These are phyloP conservation scores for Condylura cristata DNA, from an alignment of 2,113 vertebrate species.

Conservation along the genomic window DNA sequence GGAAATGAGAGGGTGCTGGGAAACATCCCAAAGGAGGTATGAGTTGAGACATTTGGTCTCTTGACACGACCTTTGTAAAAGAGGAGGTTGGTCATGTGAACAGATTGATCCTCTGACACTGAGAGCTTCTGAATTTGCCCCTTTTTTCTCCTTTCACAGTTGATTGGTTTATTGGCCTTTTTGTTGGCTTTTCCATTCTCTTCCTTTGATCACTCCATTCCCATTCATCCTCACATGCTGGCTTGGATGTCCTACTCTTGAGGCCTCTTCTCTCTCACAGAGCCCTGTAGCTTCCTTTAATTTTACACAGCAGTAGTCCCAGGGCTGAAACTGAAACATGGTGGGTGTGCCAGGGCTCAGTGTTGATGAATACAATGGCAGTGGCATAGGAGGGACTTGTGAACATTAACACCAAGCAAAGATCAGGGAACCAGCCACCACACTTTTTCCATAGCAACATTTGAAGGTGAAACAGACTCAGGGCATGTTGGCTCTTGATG, in stretches of 20 bases:
- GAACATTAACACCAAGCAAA: background rate
- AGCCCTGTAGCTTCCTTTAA: background rate
- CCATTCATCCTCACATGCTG: background rate
- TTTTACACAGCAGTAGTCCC: background rate
- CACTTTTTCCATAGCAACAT: background rate
- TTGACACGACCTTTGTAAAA: background rate
- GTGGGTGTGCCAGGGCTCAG: background rate
- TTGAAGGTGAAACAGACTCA: background rate
- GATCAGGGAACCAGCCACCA: background rate
- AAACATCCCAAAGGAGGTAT: background rate
- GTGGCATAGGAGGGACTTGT: background rate
- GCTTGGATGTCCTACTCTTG: background rate
- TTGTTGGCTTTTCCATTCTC: background rate
- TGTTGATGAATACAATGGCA: too few species aligned
- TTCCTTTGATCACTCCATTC: background rate
- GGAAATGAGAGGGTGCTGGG: background rate
- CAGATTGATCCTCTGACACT: background rate
- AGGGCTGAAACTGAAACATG: background rate
- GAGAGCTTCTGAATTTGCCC: background rate
- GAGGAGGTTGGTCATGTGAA: background rate
- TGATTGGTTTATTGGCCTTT: background rate
- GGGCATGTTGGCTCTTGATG: background rate
- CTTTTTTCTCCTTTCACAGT: background rate
- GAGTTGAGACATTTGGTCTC: slow-evolving; percentile 9
- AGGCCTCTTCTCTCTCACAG: background rate